Evolutionary conservation across 2,888 invertebrate genomes (phyloP), one percentile per base, ranked within the genome.

Genomic region (Dynastes grantii): DNA sequence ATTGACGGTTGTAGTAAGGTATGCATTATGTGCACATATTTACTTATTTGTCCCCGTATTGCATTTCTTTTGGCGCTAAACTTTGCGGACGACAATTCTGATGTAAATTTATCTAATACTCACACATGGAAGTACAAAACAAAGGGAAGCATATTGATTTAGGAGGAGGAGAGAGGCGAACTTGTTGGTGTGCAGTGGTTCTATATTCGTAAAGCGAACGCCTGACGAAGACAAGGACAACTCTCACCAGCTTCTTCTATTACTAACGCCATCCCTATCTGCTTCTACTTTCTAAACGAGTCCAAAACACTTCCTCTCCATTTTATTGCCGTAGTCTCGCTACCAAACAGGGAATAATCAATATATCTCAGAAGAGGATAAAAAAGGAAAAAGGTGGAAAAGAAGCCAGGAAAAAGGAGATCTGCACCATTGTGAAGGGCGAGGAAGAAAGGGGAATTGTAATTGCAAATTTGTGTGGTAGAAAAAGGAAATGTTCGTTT

Each of bases 221-320:
- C 51, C 49, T n/a, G 67, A 49, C 67, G 49, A 27, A 67, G 51
- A 49, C 68, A 32, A 63, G 32, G 63, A 63, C 63, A 32, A 13
- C 63, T 63, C 49, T 51, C 68, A 22, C 49, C 65, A 13, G 40
- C 65, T 65, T 65, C 45, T 45, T 65, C 45, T 45, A 65, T 32
- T 63, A 63, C 63, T 63, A 63, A 63, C 45, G 65, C 65, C 65
- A 13, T 49, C 68, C 68, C 29, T 53, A 63, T 61, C 73, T 49
- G 61, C 61, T 11, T 75, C 73, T 49, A 75, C 73, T 61, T 61
- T 61, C 61, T 61, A 75, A 75, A 75, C 73, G 73, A 75, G 61
- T 75, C 73, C 73, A 75, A 75, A 75, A 75, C 73, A 75, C 73
- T 75, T 75, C 73, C 73, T 61, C 73, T 75, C 61, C 61, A 75